Base-by-base conservation (phyloP, 1,140 invertebrate species). In the Calephelis nemesis region DNA sequence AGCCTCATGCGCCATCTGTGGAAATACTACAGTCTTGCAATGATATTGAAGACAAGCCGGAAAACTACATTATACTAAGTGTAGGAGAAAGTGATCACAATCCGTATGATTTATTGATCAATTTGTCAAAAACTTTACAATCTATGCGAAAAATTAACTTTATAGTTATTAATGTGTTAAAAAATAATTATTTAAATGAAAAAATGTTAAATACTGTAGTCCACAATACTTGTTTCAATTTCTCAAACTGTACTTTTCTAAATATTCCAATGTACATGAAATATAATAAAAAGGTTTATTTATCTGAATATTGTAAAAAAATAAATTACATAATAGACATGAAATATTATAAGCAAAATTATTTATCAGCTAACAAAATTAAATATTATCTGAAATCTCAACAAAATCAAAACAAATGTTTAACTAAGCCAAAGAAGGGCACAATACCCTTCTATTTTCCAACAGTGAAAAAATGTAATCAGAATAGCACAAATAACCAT, bases 141-240 rank as follows among this genome's bases (percentile, higher is more conserved):
- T 19, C 15, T 19, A 19, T 19, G 15, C 15, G 15, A 19, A 19
- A 19, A 19, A 19, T 19, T n/a, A 49, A n/a, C 5, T 49, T 49
- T 49, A 49, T 49, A n/a, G 13, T 49, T n/a, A 49, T 49, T 6
- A 49, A n/a, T 49, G 48, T 49, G 48, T 49, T 49, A 49, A n/a
- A 7, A n/a, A 49, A 49, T n/a, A 49, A 12, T 5, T 12, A 49
- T 49, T 49, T 49, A 7, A 49, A 49, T 49, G 48, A 49, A 49
- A 49, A 7, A 1, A n/a, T 49, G 4, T n/a, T 49, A 5, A 49
- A 49, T 49, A 49, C 11, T 49, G 11, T 49, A 49, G 6, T 49
- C 11, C 5, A n/a, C 7, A n/a, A n/a, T 49, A 49, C 13, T 4
- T 49, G 48, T 49, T n/a, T 5, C 4, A 49, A 49, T n/a, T 49